Evolutionary conservation across 2,797 vertebrate genomes (phyloP), one percentile per base, ranked within the genome.

Genomic region (Myiotriccus ornatus): DNA sequence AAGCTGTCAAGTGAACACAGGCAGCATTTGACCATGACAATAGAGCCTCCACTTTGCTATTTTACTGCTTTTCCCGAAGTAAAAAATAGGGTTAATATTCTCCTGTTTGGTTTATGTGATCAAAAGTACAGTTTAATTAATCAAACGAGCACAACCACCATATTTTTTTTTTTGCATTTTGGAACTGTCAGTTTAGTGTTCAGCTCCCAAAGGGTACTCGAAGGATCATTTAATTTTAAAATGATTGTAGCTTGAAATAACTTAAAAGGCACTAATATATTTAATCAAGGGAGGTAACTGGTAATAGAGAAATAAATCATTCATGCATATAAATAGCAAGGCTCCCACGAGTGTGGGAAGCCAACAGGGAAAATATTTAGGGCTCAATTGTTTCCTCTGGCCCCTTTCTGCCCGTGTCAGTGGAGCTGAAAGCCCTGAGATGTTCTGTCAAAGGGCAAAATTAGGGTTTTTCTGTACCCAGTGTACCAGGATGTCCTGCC

Each of bases 201-300:
- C 74, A 75, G 71, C 87, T 94, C 73, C 95, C 67, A 11, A 97
- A 90, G 91, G 62, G 39, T n/a, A 14, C 76, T 89, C 47, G 24
- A 92, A 90, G 65, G 55, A 89, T 96, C 84, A 70, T 83, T 95
- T 95, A 70, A 91, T 96, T 94, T 92, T 84, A 50, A 96, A 94
- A 73, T 94, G 32, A 95, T 94, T 74, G 90, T 95, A 83, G 91
- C 86, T 82, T 94, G 91, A 84, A 74, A 68, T 90, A 94, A 84
- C 76, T 95, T 93, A 84, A 75, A 95, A 89, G 83, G 76, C 65
- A 35, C 50, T 70, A 74, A 89, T 95, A 55, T 64, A 92, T 91
- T 85, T 94, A 95, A 97, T 95, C 74, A 91, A 89, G 95, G 88
- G 96, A 91, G 80, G 79, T 92, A 91, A 56, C 87, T 89, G 43